Base-by-base conservation (phyloP, 2,113 vertebrate genomes). In the Sturnira hondurensis region DNA sequence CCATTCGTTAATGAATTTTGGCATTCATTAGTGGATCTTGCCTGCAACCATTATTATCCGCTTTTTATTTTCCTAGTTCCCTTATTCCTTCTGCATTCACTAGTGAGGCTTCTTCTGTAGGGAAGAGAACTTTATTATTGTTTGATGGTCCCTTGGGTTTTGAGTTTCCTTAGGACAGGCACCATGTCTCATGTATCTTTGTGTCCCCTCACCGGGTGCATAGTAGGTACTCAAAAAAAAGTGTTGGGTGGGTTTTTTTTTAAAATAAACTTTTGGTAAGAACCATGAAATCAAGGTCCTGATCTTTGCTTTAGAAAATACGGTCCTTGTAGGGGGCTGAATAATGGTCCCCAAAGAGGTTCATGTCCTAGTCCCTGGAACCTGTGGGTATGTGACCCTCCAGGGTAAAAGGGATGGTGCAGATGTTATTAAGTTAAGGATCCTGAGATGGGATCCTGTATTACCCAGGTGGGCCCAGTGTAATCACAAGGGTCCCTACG, bases 1-100 rank as follows among this genome's bases (percentile, higher is more conserved):
- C 54, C 67, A 94, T 78, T 97, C 43, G 8, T 43, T 43, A 43
- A 43, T 43, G n/a, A n/a, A n/a, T n/a, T n/a, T 96, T 88, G 95
- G 11, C 47, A 73, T 73, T 31, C 36, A 80, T 87, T 68, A 87
- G 33, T 43, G 26, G 33, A 84, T 95, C 52, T 93, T 89, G 86
- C 86, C 78, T 91, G 50, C 36, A 77, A 89, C 86, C 86, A 89
- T 94, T 90, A 86, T 85, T 95, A 90, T 86, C 38, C 76, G 87
- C 47, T 88, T 94, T 89, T 86, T 43, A 43, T 67, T 95, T 95
- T 95, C 73, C 83, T 63, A 20, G 50, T 93, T 52, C 58, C 73
- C 41, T 84, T 31, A 88, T 65, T 94, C 45, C 7, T 28, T 93
- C 65, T 84, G 20, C 56, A 38, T 77, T 77, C 70, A 65, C 63